Base-by-base conservation (phyloP, 2,797 vertebrate genomes). In the Gouania willdenowi region DNA sequence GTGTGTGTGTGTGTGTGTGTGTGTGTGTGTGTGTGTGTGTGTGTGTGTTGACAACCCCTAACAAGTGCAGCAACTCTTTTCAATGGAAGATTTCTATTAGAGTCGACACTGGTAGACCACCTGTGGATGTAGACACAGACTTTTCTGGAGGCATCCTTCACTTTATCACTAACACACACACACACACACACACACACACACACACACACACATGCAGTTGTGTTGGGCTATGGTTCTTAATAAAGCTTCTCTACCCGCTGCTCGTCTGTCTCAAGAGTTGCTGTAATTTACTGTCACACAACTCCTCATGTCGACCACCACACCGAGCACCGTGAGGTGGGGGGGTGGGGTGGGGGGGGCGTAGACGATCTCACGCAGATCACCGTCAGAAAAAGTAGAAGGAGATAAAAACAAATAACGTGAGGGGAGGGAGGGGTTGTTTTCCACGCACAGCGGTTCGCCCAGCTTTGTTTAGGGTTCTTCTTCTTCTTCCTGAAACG, bases 261-360 rank as follows among this genome's bases (percentile, higher is more conserved):
- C 56, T 77, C 57, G 63, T 58, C 75, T 72, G 75, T 83, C 83
- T 87, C 77, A 55, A 78, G 81, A 81, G 77, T 62, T n/a, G 73
- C 67, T 58, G 62, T 87, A 83, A 88, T 87, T 87, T 87, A 83
- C 84, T 75, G 81, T 85, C 83, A 81, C 77, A 73, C 46, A 84
- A 81, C 79, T 82, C 73, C 73, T 84, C 79, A 79, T 82, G 79
- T 71, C 46, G 70, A 74, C 75, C 72, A 49, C 54, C 76, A 79
- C 71, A 53, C 79, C 32, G 67, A 4, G 77, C 54, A 26, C 75
- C n/a, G 71, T n/a, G n/a, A 61, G 71, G 79, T 19, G 72, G 73
- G 63, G 46, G 13, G 26, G 56, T 53, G 46, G 48, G 49, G 70
- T 30, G 44, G 77, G 64, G 63, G 68, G n/a, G n/a, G n/a, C n/a